Conservation (phyloP, 2,888 invertebrate genomes). For the Hemicrepidius hirtus region DNA sequence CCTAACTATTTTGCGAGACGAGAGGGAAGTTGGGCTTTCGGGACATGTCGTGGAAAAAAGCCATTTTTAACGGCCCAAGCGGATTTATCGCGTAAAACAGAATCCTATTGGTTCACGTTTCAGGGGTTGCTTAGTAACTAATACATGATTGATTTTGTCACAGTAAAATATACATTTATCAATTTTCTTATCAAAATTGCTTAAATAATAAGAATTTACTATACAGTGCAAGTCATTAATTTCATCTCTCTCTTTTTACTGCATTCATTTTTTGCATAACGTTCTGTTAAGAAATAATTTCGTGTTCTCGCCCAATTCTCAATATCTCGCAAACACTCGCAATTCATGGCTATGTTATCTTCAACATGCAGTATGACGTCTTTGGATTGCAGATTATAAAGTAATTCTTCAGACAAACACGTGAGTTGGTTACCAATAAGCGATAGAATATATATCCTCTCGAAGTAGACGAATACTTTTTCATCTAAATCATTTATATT, state of each 20-base stretch:
- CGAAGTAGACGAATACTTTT: slow-evolving; percentile 25
- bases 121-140: no score
- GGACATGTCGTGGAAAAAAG: no score
- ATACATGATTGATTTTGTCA: no score
- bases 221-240: not conserved
- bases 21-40: no score
- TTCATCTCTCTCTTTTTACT: slow-evolving; percentile 1
- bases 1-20: no score
- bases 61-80: no score
- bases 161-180: no score
- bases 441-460: slow-evolving; percentile 38
- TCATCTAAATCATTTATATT: slow-evolving; percentile 55
- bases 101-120: no score
- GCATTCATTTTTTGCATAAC: slow-evolving; percentile 32
- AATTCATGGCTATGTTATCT: slow-evolving; percentile 38
- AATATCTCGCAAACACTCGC: slow-evolving; percentile 34
- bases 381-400: slow-evolving; percentile 35
- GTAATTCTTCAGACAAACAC: slow-evolving; percentile 36
- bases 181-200: not conserved
- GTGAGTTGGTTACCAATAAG: slow-evolving; percentile 37
- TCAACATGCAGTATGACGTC: slow-evolving; percentile 44
- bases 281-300: slow-evolving; percentile 41
- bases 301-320: slow-evolving; percentile 39
- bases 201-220: not conserved
- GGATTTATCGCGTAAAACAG: no score